These are phyloP conservation scores for Pangasius macronema DNA, from an alignment of 2,797 vertebrate genomes.

Conservation along the genomic window DNA sequence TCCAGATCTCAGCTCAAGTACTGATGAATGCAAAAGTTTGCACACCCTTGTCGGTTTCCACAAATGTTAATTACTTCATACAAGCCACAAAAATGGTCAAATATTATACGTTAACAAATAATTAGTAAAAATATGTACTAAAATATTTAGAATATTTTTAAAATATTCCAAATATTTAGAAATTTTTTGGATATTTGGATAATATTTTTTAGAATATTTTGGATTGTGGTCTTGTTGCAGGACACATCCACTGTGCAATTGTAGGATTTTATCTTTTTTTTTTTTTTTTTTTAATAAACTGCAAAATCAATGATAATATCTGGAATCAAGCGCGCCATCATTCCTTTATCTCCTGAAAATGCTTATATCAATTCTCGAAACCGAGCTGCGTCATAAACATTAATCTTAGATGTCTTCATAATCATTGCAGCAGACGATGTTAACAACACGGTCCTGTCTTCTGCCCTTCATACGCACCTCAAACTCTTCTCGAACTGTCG, in stretches of 20 bases:
- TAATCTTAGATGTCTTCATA: neutral
- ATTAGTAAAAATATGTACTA: neutral
- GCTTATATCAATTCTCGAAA: neutral
- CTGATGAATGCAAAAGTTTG: neutral
- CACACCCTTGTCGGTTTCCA: neutral
- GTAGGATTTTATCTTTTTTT: neutral
- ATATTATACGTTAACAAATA: neutral
- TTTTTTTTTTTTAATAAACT: neutral
- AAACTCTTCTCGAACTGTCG: neutral
- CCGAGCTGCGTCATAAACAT: neutral
- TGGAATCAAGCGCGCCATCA: neutral
- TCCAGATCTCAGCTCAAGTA: neutral
- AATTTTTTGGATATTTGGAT: no score
- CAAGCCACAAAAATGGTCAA: no score
- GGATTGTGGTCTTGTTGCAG: neutral
- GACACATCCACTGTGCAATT: neutral
- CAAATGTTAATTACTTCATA: neutral
- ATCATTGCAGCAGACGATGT: neutral
- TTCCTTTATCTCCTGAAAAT: neutral
- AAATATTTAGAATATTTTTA: no score
- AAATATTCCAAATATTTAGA: neutral
- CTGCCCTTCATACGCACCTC: slow-evolving; percentile 8
- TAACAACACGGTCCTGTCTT: neutral
- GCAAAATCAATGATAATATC: neutral
- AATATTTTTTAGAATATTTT: no score